Conservation (phyloP, 2,797 vertebrate species). For the Limosa lapponica region DNA sequence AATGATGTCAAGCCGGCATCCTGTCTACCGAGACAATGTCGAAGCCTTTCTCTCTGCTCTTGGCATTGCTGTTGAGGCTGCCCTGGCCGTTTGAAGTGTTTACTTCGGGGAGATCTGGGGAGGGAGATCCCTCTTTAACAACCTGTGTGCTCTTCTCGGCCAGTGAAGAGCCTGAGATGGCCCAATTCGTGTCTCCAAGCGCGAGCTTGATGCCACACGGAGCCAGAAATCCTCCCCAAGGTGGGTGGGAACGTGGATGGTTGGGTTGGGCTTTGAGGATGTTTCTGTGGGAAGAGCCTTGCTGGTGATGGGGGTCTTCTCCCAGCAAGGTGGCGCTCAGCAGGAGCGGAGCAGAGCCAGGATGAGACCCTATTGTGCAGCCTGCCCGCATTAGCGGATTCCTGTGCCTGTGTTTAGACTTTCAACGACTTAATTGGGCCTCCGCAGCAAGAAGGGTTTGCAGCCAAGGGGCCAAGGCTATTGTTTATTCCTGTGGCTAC, state of each 20-base stretch:
- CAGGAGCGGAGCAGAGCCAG: neutral
- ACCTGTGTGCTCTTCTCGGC: rapidly evolving
- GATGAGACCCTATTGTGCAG: slow-evolving; percentile 20
- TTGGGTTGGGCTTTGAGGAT: neutral
- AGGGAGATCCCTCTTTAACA: neutral
- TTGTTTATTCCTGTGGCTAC: slow-evolving; percentile 53
- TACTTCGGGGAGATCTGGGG: slow-evolving; percentile 1
- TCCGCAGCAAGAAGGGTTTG: neutral
- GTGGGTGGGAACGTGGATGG: rapidly evolving
- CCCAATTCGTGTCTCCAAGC: rapidly evolving
- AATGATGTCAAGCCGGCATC: slow-evolving; percentile 70
- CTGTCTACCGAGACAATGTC: slow-evolving; percentile 60
- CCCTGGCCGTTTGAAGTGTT: slow-evolving; percentile 34
- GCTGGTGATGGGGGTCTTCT: neutral
- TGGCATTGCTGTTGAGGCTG: slow-evolving; percentile 55
- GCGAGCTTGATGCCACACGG: rapidly evolving
- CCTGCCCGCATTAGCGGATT: neutral
- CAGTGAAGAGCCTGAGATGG: rapidly evolving
- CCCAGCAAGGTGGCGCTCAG: neutral
- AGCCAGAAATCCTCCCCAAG: neutral
- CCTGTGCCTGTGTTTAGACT: slow-evolving; percentile 47
- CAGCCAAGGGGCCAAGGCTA: slow-evolving; percentile 15
- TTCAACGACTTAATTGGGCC: slow-evolving; percentile 21
- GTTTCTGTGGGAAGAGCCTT: neutral
- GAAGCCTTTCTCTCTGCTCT: slow-evolving; percentile 60